These are phyloP conservation scores for Rugalucina vietnamica DNA, from an alignment of 2,888 invertebrate species.

Conservation along the genomic window DNA sequence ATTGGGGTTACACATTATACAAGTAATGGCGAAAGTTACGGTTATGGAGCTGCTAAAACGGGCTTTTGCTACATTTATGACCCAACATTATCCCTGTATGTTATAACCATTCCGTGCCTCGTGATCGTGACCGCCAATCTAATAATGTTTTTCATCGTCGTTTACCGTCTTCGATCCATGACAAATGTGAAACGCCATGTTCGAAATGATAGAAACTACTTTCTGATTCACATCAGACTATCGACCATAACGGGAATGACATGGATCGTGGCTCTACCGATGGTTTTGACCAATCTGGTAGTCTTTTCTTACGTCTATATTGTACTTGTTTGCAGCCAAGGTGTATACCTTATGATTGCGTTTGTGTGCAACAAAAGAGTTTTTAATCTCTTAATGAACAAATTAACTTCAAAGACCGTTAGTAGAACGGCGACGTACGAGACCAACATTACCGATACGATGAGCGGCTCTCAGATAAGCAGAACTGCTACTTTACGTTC, in stretches of 20 bases:
- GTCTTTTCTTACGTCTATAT: constrained; percentile 1
- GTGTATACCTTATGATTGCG: constrained; percentile 10
- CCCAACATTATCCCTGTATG: neutral
- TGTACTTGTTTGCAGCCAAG: neutral
- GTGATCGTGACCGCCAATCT: neutral
- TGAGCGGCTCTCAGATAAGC: too few species aligned
- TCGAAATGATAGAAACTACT: neutral
- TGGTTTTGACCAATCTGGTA: neutral
- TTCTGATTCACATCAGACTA: neutral
- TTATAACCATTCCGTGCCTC: neutral
- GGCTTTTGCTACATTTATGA: constrained; percentile 14
- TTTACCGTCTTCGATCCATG: neutral
- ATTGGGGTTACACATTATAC: neutral
- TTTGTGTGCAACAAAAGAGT: constrained; percentile 9
- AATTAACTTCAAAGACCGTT: neutral
- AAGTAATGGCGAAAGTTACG: neutral
- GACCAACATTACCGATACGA: too few species aligned
- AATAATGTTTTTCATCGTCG: neutral
- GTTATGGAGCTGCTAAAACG: constrained; percentile 43
- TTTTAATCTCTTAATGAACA: neutral
- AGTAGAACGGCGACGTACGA: too few species aligned
- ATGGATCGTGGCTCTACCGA: neutral
- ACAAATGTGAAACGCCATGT: neutral
- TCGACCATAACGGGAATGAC: constrained; percentile 11
- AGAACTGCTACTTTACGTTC: too few species aligned